Base-by-base conservation (phyloP, 2,113 vertebrate genomes). In the Colius striatus region DNA sequence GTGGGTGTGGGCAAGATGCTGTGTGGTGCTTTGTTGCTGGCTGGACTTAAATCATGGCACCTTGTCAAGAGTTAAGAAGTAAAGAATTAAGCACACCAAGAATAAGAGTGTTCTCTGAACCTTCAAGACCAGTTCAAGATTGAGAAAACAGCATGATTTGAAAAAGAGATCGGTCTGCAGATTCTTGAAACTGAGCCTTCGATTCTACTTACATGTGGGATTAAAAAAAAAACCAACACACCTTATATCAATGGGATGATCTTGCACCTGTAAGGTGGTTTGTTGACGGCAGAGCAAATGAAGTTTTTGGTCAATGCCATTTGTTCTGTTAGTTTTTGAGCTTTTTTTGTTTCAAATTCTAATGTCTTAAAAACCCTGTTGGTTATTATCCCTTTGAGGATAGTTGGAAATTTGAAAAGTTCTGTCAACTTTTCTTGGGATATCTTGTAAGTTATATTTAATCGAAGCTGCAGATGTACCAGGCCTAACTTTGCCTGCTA, bases 171-270 rank as follows among this genome's bases (percentile, higher is more conserved):
- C 27, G 21, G 14, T 60, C 34, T 92, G 29, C 19, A 2, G 1
- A 1, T 68, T 70, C 26, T 62, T 70, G 30, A 29, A 47, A 53
- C 45, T 26, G 5, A 65, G 9, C 62, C 38, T 66, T 68, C 60
- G 29, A 29, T 86, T 80, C 19, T 67, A 2, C 9, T 10, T 76
- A 13, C 9, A 6, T 1, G 2, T 34, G 11, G 29, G 9, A 53
- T 60, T 84, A 9, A 47, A 47, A 84, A 34, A 34, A 36, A 70
- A 82, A 62, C 6, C n/a, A 32, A 29, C 16, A 25, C 17, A 5
- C 27, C 1, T 0, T 51, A 6, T 45, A 5, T 79, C 0, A 1
- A 2, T 80, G 27, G 32, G 29, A 43, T 54, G 51, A 66, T 34
- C n/a, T 65, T 61, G 54, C 17, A 27, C 68, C 41, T 85, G 25